Evolutionary conservation across 2,113 vertebrate species (phyloP), one percentile per base, ranked within the genome.

Genomic region (Oophaga pumilio): DNA sequence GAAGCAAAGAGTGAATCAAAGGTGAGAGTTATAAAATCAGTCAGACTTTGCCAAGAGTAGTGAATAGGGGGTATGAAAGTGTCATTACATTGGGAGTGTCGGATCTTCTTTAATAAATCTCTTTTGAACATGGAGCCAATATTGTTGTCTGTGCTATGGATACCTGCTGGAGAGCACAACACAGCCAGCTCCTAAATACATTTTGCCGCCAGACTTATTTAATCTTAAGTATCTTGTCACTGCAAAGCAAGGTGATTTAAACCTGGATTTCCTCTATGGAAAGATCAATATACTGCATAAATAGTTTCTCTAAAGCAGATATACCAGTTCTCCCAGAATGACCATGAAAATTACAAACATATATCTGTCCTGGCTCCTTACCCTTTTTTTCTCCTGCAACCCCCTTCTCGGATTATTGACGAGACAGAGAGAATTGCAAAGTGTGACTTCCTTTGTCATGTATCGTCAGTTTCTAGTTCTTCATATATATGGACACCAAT

Each of bases 201-300:
- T 71, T 33, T 71, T 17, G 68, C 68, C 8, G 68, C 68, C 68
- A 71, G 68, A 71, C 68, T 71, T 71, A 33, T 71, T 71, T 71
- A 71, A 71, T 71, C 8, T 73, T 73, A 73, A 73, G 69, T 49
- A 73, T 73, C 69, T 73, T 73, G 69, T 73, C 33, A 49, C 69
- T 43, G 28, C 28, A 49, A 17, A 73, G 33, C 28, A 20, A 73
- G 28, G 69, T 73, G 69, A 73, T 73, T 73, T 73, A 73, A 43
- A 20, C 69, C 33, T 43, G 69, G 69, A 73, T 73, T 73, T 73
- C 69, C 69, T 73, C 69, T 73, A 73, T 73, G 69, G 69, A 73
- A 73, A 73, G 69, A 73, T 73, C 69, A 73, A 73, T 73, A 73
- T 10, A 73, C 69, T 73, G 69, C 69, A 49, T 49, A 73, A 73